These are phyloP conservation scores for Aleadryas rufinucha DNA, from an alignment of 2,113 vertebrate genomes.

Conservation along the genomic window DNA sequence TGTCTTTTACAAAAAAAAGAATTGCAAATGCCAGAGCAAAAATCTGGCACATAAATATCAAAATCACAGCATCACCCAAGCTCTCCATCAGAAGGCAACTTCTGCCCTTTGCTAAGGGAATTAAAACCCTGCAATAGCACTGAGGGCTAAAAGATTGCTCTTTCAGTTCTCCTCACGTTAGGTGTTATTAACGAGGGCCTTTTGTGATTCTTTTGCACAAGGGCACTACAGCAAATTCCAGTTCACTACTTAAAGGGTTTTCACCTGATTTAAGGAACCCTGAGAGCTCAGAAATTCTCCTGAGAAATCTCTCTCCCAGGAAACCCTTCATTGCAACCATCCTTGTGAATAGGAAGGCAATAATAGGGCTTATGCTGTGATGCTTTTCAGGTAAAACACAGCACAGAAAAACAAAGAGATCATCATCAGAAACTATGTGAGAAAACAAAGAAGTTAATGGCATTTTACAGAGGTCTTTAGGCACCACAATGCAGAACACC, in stretches of 20 bases:
- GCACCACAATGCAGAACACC: background rate
- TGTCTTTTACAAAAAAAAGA: background rate
- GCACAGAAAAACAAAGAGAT: background rate
- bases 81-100: background rate
- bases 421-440: background rate
- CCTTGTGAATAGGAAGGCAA: background rate
- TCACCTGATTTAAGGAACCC: background rate
- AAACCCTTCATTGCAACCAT: background rate
- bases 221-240: background rate
- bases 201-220: background rate
- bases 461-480: background rate
- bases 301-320: background rate
- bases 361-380: background rate
- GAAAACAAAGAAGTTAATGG: background rate
- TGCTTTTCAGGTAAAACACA: background rate
- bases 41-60: background rate
- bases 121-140: background rate
- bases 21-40: background rate
- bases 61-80: background rate
- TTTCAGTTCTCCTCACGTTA: background rate
- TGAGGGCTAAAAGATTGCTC: background rate
- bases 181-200: background rate
- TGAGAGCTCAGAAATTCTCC: background rate
- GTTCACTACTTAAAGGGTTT: background rate
- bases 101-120: background rate